Evolutionary conservation across 37 sponge, comb jelly and placozoan species (phyloP).

Genomic region (Crambe crambe): DNA sequence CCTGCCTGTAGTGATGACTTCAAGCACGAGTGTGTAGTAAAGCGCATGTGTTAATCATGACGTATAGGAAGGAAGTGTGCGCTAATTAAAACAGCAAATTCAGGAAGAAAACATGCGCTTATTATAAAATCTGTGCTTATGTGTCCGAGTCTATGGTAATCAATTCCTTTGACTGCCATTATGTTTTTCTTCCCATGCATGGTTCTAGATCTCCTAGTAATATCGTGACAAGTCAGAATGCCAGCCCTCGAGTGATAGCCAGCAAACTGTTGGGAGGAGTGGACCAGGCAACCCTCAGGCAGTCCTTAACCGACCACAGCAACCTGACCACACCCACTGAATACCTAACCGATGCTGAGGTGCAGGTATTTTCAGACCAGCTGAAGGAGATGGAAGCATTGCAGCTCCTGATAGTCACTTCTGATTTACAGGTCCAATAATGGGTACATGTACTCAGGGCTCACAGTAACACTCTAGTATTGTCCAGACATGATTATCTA

Average conservation of each 20-base stretch:
- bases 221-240: slow-evolving; percentile 5
- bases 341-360: slow-evolving; percentile 58
- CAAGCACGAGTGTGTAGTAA: too few species aligned
- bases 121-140: neutral
- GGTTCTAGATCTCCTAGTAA: slow-evolving; percentile 46
- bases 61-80: neutral
- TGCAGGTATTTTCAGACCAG: slow-evolving; percentile 50
- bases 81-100: too few species aligned
- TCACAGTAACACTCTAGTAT: too few species aligned
- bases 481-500: too few species aligned
- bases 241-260: slow-evolving; percentile 43
- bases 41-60: too few species aligned
- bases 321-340: neutral
- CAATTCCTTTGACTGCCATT: neutral
- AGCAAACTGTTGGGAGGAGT: slow-evolving; percentile 58
- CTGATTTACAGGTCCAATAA: slow-evolving; percentile 42
- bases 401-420: slow-evolving; percentile 35
- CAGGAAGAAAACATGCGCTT: too few species aligned
- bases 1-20: too few species aligned
- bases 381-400: slow-evolving; percentile 34
- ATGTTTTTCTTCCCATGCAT: neutral
- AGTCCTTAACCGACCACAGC: slow-evolving; percentile 22
- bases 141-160: neutral
- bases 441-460: neutral
- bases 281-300: slow-evolving; percentile 68